Evolutionary conservation across 1,140 invertebrate genomes (phyloP).

Genomic region (Globodera ellingtonae): DNA sequence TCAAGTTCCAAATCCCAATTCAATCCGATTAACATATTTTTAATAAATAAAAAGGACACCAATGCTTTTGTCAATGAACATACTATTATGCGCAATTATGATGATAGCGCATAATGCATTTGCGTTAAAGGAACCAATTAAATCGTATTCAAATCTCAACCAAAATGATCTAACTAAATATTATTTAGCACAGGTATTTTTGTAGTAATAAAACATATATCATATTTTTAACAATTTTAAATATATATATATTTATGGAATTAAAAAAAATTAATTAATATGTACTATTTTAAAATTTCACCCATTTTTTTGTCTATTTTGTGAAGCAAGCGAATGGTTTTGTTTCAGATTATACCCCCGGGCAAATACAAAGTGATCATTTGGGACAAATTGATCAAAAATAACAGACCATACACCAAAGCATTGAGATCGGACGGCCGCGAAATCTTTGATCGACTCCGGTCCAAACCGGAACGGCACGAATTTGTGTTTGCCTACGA

Average conservation of each 20-base stretch:
- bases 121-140: background rate
- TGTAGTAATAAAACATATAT: no score
- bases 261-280: background rate
- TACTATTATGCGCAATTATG: background rate
- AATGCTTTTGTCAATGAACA: no score
- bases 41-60: no score
- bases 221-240: no score
- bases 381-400: background rate
- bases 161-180: background rate
- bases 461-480: background rate
- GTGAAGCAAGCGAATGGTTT: background rate
- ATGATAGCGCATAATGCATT: background rate
- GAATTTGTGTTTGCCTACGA: background rate
- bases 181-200: background rate
- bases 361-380: slow-evolving; percentile 3
- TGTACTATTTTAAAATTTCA: background rate
- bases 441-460: background rate
- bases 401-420: background rate
- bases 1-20: no score
- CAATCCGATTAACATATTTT: no score
- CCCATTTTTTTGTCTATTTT: background rate
- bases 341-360: background rate
- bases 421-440: background rate
- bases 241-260: no score
- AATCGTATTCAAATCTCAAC: background rate